Base-by-base conservation (phyloP, 2,888 invertebrate genomes). In the Aporophyla nigra region DNA sequence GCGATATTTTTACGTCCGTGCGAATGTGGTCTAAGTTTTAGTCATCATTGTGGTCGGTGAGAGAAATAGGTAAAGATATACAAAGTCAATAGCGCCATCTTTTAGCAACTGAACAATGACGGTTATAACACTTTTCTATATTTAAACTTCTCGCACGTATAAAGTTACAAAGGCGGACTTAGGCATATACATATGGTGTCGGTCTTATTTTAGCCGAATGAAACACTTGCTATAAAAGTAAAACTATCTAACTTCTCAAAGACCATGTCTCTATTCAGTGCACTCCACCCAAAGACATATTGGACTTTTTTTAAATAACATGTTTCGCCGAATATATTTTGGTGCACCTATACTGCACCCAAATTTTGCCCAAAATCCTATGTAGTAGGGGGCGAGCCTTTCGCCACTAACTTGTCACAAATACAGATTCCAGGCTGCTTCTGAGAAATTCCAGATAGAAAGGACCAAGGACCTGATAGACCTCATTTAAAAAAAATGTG, bases 1-100 rank as follows among this genome's bases (percentile, higher is more conserved):
- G 1, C 43, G 43, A 46, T 46, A 46, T 46, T 12, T 12, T 46
- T 46, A 46, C 43, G 43, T 10, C 43, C 12, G 10, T 46, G 43
- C 9, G 43, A 43, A 9, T 33, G 33, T 33, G 33, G 33, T 33
- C 33, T n/a, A n/a, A n/a, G n/a, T n/a, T n/a, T 33, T 33, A 40
- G 16, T 19, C 19, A 10, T 59, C 19, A 12, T 12, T 27, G 19
- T 27, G 9, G 33, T 33, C 19, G 21, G 19, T 65, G 46, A 65
- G 6, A 24, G 43, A 24, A 63, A 46, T 16, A 43, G 46, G 43
- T 40, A 46, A 27, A 58, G n/a, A 43, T 24, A 63, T 65, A 46
- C 19, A 65, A 63, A 43, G 63, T 43, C 43, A 63, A 43, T 24
- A 43, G 63, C 63, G n/a, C 43, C 63, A 46, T 63, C 24, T 24